Evolutionary conservation across 37 sponge, comb jelly and placozoan genomes (phyloP).

Genomic region (Geodia barretti): DNA sequence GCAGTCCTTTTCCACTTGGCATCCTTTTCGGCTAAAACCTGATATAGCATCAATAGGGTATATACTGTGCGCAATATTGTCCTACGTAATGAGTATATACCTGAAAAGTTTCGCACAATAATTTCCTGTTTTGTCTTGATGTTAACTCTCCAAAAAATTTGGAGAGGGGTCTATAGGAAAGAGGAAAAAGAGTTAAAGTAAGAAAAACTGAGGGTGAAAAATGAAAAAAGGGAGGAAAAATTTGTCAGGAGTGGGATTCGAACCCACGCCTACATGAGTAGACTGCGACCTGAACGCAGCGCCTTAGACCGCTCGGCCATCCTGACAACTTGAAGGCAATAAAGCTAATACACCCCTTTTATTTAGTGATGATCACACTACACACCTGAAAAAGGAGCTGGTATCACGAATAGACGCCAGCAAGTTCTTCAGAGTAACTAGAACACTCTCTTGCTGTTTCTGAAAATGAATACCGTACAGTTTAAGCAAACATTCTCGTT

Average conservation of each 20-base stretch:
- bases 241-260: constrained; percentile 96
- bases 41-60: neutral
- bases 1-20: constrained; percentile 9
- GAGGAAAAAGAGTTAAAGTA: neutral
- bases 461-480: neutral
- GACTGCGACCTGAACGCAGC: constrained; percentile 98
- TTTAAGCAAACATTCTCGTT: neutral
- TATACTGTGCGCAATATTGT: too few relatives aligned
- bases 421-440: constrained; percentile 17
- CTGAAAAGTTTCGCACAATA: constrained; percentile 63
- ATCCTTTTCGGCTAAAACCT: constrained; percentile 50
- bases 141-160: constrained; percentile 38
- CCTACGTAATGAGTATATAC: too few relatives aligned
- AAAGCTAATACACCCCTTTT: too few relatives aligned
- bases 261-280: constrained; percentile 96
- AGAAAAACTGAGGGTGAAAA: neutral
- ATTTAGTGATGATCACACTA: neutral
- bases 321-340: constrained; percentile 53
- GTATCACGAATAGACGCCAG: neutral
- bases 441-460: constrained; percentile 29
- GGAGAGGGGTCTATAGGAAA: constrained; percentile 46
- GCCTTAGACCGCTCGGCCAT: constrained; percentile 98
- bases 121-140: constrained; percentile 29
- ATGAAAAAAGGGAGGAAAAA: constrained; percentile 40
- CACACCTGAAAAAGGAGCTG: constrained; percentile 17